Percentiles rank a stretch among this genome's conserved stretches.
Conservation (phyloP, 2,888 invertebrate genomes). For the Andrena trimmerana region DNA sequence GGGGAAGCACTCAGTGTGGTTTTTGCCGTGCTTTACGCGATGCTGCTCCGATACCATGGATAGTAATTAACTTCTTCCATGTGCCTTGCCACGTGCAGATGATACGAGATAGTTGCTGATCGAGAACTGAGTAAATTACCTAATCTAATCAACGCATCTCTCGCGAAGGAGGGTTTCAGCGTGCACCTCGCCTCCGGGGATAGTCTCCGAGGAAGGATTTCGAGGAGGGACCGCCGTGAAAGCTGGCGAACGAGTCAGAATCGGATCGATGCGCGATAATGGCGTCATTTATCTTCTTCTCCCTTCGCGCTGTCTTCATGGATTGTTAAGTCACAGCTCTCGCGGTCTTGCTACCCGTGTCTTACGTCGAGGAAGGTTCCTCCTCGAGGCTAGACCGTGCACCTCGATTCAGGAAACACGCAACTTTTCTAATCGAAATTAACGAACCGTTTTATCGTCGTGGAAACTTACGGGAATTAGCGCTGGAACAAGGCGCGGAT, state of each 20-base stretch:
- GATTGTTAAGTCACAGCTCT: conserved; percentile 25
- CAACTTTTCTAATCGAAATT: conserved; percentile 49
- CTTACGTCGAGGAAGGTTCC: not conserved
- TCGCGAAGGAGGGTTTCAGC: not conserved
- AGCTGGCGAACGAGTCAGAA: conserved; percentile 1
- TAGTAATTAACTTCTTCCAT: not conserved
- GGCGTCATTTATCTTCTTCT: conserved; percentile 29
- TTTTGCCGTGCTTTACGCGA: not conserved
- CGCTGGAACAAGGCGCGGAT: not conserved
- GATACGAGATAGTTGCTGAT: not conserved
- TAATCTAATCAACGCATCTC: conserved; percentile 9
- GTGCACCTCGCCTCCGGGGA: not conserved
- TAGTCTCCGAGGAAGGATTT: no score
- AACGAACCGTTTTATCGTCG: conserved; percentile 46
- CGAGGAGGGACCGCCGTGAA: conserved; percentile 32
- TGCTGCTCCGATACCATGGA: not conserved
- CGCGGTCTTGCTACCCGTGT: not conserved
- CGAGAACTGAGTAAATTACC: not conserved
- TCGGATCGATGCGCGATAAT: conserved; percentile 21
- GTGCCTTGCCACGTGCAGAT: not conserved
- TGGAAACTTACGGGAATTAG: conserved; percentile 5
- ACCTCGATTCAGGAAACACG: not conserved
- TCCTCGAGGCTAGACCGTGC: not conserved
- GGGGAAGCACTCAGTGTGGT: not conserved
- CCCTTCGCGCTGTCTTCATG: conserved; percentile 26